phyloP scores from a whole-genome alignment of 2,888 invertebrate species.

The Argyresthia goedartella region DNA sequence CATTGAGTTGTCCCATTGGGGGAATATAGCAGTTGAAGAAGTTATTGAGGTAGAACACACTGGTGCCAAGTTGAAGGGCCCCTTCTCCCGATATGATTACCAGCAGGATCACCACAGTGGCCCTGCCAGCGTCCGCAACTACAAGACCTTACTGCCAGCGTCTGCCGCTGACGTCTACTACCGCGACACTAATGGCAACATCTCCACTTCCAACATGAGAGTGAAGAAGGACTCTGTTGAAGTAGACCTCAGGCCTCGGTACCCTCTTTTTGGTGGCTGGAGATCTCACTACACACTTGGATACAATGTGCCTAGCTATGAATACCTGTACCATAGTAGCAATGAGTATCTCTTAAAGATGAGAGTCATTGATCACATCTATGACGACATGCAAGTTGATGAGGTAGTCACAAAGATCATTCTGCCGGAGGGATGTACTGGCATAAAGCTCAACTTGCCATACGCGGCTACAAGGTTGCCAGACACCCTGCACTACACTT shows the following conservation, averaged over 20 bases:
- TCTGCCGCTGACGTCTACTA: slow-evolving; percentile 97
- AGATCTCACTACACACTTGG: slow-evolving; percentile 97
- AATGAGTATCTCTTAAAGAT: slow-evolving; percentile 89
- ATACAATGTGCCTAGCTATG: slow-evolving; percentile 97
- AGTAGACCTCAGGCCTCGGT: slow-evolving; percentile 94
- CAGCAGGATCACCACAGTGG: slow-evolving; percentile 92
- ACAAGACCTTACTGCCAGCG: slow-evolving; percentile 88
- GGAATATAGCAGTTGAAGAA: slow-evolving; percentile 98
- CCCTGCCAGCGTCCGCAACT: slow-evolving; percentile 90
- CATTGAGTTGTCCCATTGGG: slow-evolving; percentile 99
- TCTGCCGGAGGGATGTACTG: slow-evolving; percentile 92
- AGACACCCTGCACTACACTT: slow-evolving; percentile 89
- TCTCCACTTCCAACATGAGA: slow-evolving; percentile 95
- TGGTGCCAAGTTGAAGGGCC: slow-evolving; percentile 92
- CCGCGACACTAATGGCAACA: slow-evolving; percentile 97
- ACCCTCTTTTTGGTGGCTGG: slow-evolving; percentile 99
- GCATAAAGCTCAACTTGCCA: slow-evolving; percentile 85
- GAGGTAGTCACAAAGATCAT: slow-evolving; percentile 90
- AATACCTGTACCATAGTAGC: slow-evolving; percentile 88
- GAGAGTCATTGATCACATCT: slow-evolving; percentile 96
- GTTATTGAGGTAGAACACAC: slow-evolving; percentile 91
- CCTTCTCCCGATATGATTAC: slow-evolving; percentile 97
- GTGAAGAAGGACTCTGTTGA: slow-evolving; percentile 93
- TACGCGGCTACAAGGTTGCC: slow-evolving; percentile 81
- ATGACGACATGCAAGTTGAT: slow-evolving; percentile 96